phyloP scores from a whole-genome alignment of 1,140 invertebrate species.

The Magallana angulata region DNA sequence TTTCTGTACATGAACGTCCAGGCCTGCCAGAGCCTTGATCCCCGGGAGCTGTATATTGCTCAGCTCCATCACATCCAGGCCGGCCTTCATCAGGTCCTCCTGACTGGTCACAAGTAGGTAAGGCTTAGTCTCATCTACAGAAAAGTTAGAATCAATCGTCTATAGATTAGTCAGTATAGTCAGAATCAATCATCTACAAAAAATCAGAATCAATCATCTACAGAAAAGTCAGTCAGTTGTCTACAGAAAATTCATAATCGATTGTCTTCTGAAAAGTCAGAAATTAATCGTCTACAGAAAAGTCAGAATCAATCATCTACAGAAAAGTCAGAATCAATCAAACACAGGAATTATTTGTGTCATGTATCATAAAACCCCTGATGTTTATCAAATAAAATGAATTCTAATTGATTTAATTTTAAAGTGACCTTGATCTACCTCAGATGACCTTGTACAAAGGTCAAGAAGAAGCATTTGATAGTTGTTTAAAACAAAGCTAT shows the following conservation, averaged over 20 bases:
- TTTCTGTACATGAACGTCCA: constrained; percentile 68
- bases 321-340: neutral
- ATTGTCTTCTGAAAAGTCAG: too few species aligned
- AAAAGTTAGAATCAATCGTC: neutral
- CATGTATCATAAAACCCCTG: too few species aligned
- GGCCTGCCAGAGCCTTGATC: constrained; percentile 65
- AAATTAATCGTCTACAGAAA: neutral
- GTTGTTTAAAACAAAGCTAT: too few species aligned
- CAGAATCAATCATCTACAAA: neutral
- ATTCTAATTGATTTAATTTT: too few species aligned
- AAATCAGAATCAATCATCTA: neutral
- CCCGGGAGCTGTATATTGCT: constrained; percentile 53
- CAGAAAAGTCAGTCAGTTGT: constrained; percentile 21
- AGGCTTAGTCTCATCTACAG: constrained; percentile 66
- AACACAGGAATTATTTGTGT: constrained; percentile 50
- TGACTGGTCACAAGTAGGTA: constrained; percentile 68
- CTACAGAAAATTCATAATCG: constrained; percentile 43
- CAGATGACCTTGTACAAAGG: too few species aligned
- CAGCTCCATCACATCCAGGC: constrained; percentile 54
- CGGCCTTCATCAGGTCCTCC: constrained; percentile 63
- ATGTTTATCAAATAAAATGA: too few species aligned
- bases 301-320: neutral
- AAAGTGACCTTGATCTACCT: too few species aligned
- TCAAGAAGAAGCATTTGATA: too few species aligned
- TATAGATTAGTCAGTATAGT: too few species aligned